These are phyloP conservation scores for Taphrorychus bicolor DNA, from an alignment of 2,888 invertebrate species.

Conservation along the genomic window DNA sequence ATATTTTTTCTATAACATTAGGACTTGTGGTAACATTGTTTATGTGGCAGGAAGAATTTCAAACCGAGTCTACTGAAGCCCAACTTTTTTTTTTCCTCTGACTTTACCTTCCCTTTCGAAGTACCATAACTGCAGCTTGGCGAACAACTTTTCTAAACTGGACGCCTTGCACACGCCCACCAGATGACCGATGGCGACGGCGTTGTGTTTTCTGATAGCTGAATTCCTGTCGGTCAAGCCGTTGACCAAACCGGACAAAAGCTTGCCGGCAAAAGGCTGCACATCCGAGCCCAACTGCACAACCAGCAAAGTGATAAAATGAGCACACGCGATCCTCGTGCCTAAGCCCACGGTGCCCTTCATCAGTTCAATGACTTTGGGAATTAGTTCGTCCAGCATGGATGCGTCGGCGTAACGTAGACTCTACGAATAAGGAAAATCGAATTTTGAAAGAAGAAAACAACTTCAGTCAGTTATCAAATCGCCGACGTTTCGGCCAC, in stretches of 20 bases:
- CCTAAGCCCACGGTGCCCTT: conserved; percentile 82
- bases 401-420: conserved; percentile 77
- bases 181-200: conserved; percentile 84
- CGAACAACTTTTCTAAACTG: conserved; percentile 71
- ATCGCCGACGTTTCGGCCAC: too few species aligned
- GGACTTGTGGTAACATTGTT: too few species aligned
- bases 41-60: not conserved
- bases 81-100: not conserved
- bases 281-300: conserved; percentile 63
- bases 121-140: conserved; percentile 70
- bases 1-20: too few species aligned
- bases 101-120: conserved; percentile 69
- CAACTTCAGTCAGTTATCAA: too few species aligned
- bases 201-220: conserved; percentile 83
- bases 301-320: conserved; percentile 76
- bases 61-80: not conserved
- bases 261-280: conserved; percentile 68
- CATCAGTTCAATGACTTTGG: conserved; percentile 81
- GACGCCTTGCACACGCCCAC: conserved; percentile 81
- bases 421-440: conserved; percentile 58
- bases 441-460: not conserved
- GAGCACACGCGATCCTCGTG: conserved; percentile 82
- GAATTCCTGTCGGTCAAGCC: conserved; percentile 86
- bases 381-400: conserved; percentile 80
- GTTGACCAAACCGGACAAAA: conserved; percentile 70